Evolutionary conservation across 2,113 vertebrate species (phyloP), one percentile per base, ranked within the genome.

Genomic region (Vicugna pacos): DNA sequence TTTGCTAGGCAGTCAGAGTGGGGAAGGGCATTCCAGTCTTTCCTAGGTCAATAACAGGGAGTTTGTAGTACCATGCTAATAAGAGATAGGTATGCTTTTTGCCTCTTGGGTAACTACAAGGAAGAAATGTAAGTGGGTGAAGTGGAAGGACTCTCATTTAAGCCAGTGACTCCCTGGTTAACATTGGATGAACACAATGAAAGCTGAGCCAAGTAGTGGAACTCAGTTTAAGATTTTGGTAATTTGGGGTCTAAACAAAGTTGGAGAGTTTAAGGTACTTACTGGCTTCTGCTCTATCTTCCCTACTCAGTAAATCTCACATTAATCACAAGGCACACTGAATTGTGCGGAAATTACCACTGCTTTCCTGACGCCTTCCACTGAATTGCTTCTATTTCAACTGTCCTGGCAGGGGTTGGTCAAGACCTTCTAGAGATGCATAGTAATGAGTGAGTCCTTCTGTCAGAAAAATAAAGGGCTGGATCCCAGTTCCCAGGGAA

Each of bases 21-120:
- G 54, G 30, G n/a, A 96, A 75, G 73, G 84, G 42, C 92, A 91
- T 96, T 86, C 56, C 38, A 91, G 2, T 83, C 81, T 96, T 96
- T 85, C 93, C 76, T 91, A 91, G 65, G 88, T 96, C 93, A 96
- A 60, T 86, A 97, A 72, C 56, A 80, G 28, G 38, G 91, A 97
- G 52, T 95, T 94, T 95, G 56, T 62, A 91, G 38, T 89, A 70
- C 91, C 56, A 42, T 94, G 62, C 56, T 96, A 85, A 75, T 95
- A 97, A 94, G 69, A 46, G 70, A 73, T 91, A 96, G 93, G 72
- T 58, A 58, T 88, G 56, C 54, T 91, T 88, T 96, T 85, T 91
- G n/a, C 72, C 72, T 95, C 69, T 95, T 75, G 52, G 70, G 72
- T 90, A 89, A 90, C 67, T 94, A 60, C 4, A 54, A 93, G 89